A percentile compares a stretch with the other conserved stretches of the same genome.
These are phyloP conservation scores for Bombus sylvicola DNA, from an alignment of 1,140 invertebrate species.

Conservation along the genomic window DNA sequence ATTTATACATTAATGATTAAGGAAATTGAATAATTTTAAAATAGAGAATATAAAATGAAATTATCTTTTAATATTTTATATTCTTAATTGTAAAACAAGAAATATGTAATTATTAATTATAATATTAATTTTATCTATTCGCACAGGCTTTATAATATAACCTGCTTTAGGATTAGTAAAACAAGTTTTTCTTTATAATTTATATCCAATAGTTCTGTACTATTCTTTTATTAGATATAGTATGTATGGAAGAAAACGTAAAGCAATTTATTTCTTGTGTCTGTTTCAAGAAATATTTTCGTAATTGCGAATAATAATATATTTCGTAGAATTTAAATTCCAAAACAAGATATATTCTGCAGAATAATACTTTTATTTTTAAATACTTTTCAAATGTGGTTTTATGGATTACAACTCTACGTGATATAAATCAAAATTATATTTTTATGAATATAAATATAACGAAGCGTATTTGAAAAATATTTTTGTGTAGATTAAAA, in stretches of 20 bases:
- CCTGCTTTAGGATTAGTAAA: constrained; percentile 63
- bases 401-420: neutral
- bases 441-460: constrained; percentile 11
- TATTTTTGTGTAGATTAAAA: neutral
- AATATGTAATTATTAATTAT: constrained; percentile 1
- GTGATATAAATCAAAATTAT: neutral
- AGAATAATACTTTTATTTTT: constrained; percentile 7
- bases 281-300: constrained; percentile 45
- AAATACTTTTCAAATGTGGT: neutral
- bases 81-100: constrained; percentile 36
- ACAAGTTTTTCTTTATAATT: constrained; percentile 61
- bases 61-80: constrained; percentile 15
- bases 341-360: constrained; percentile 63
- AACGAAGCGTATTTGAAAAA: neutral
- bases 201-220: constrained; percentile 59
- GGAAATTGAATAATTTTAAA: neutral
- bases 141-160: constrained; percentile 67
- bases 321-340: constrained; percentile 44
- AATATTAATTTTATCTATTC: constrained; percentile 56
- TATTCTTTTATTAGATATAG: constrained; percentile 58
- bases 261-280: constrained; percentile 55
- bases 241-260: constrained; percentile 51
- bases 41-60: constrained; percentile 1
- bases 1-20: neutral
- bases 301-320: constrained; percentile 15